A percentile compares a stretch with the other conserved stretches of the same genome.
Conservation (phyloP, 1,140 invertebrate species). For the Drosophila lowei region DNA sequence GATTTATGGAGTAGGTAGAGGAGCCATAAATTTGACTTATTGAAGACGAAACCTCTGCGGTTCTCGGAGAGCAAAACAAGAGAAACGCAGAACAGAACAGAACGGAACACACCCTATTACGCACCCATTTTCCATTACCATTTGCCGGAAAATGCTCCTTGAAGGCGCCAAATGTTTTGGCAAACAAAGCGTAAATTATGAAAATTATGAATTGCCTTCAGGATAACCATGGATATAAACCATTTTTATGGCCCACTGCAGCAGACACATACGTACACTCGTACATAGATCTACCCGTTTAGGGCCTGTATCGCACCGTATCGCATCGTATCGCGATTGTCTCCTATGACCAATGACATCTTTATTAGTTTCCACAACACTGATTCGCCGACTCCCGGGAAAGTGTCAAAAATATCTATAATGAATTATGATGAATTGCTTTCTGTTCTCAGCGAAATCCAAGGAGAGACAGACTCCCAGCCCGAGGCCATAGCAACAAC, state of each 20-base stretch:
- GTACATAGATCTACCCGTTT: conserved; percentile 31
- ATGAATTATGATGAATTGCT: conserved; percentile 78
- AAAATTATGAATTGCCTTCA: conserved; percentile 80
- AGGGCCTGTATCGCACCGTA: conserved; percentile 6
- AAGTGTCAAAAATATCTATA: conserved; percentile 76
- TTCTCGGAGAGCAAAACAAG: conserved; percentile 49
- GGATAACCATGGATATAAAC: conserved; percentile 53
- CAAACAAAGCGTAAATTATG: conserved; percentile 83
- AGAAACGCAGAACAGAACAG: conserved; percentile 18
- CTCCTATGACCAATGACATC: conserved; percentile 71
- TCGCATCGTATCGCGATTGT: conserved; percentile 48
- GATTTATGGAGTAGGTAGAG: conserved; percentile 70
- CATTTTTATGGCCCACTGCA: conserved; percentile 57
- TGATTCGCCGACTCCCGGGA: conserved; percentile 47
- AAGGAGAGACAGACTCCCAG: conserved; percentile 17
- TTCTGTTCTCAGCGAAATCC: conserved; percentile 31
- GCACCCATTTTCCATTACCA: conserved; percentile 41
- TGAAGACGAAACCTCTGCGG: conserved; percentile 64
- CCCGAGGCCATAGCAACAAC: conserved; percentile 26
- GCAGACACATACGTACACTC: neutral
- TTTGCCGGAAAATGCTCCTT: conserved; percentile 41
- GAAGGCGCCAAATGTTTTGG: conserved; percentile 76
- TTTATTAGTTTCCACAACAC: conserved; percentile 82
- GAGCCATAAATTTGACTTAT: conserved; percentile 77
- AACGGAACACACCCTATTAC: conserved; percentile 49